Conservation (phyloP, 2,888 invertebrate genomes). For the Podotricha telesiphe region DNA sequence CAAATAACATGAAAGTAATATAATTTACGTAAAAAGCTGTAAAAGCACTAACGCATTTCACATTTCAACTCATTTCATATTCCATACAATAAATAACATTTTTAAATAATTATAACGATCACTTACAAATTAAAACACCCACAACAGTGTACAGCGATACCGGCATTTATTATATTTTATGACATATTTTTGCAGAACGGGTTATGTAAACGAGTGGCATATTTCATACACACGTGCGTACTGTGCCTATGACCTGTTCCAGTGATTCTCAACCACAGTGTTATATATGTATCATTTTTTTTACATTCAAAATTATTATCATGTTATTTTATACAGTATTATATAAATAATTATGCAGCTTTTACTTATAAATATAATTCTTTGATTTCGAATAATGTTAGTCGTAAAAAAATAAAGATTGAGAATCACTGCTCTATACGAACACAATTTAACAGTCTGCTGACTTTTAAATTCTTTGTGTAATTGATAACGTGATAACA, state of each 20-base stretch:
- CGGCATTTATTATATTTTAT: conserved; percentile 10
- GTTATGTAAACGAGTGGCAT: conserved; percentile 12
- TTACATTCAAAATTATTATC: neutral
- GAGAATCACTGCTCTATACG: neutral
- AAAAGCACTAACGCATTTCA: neutral
- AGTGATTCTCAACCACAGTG: neutral
- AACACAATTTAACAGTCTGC: conserved; percentile 26
- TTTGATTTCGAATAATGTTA: too few relatives aligned
- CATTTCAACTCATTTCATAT: neutral
- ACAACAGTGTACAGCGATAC: conserved; percentile 8
- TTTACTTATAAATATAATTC: too few relatives aligned
- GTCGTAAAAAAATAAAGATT: neutral
- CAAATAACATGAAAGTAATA: too few relatives aligned
- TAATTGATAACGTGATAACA: conserved; percentile 12
- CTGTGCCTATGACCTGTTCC: neutral
- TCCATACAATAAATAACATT: neutral
- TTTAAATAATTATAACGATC: neutral
- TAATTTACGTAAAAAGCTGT: neutral
- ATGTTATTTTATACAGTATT: neutral
- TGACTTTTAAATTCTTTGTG: conserved; percentile 18
- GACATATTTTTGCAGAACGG: conserved; percentile 9
- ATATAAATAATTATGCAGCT: neutral
- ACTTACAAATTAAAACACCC: conserved; percentile 19
- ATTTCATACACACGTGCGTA: conserved; percentile 7
- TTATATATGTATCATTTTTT: neutral